Evolutionary conservation across 2,888 invertebrate species (phyloP), one percentile per base, ranked within the genome.

Genomic region (Limnephilus rhombicus): DNA sequence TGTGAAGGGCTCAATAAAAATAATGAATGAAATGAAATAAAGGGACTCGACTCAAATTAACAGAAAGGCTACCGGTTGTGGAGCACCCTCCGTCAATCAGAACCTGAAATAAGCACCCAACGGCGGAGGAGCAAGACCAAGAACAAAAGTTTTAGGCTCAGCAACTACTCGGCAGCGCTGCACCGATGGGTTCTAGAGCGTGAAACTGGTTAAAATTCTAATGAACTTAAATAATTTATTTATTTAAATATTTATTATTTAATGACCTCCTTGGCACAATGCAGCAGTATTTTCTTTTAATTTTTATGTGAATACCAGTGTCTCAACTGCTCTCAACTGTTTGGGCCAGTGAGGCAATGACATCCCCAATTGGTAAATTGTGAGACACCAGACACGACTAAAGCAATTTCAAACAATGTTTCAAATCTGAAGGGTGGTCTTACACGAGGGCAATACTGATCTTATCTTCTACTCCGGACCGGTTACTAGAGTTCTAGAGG

Each of bases 11-110:
- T 91, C 91, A 89, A 87, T 90, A 85, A 85, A 88, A 89, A 88
- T 92, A 93, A 92, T 92, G 90, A 91, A 92, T 90, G 85, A 90
- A 90, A 93, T 92, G 89, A 92, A 92, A 92, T 92, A 92, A 92
- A 92, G 91, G 92, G 88, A 81, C 82, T 85, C 83, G 89, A 88
- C 82, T 37, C 90, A 92, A 93, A 93, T 93, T 92, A 92, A 92
- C 91, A 93, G 93, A 91, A 82, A 29, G 92, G 92, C 92, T 92
- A 92, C 93, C 89, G 92, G 89, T 68, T 68, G 68, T 89, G 82
- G 90, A 92, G 92, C 93, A 93, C 93, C 93, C 93, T 93, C 85
- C 80, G 93, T 93, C 93, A 93, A 93, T 93, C 93, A 93, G 90
- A 92, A 90, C 86, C 87, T 90, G 91, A 90, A 90, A 45, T 34